A percentile compares a stretch with the other conserved stretches of the same genome.
phyloP scores from a whole-genome alignment of 1,140 invertebrate species.

The Himalopsyche phryganea region DNA sequence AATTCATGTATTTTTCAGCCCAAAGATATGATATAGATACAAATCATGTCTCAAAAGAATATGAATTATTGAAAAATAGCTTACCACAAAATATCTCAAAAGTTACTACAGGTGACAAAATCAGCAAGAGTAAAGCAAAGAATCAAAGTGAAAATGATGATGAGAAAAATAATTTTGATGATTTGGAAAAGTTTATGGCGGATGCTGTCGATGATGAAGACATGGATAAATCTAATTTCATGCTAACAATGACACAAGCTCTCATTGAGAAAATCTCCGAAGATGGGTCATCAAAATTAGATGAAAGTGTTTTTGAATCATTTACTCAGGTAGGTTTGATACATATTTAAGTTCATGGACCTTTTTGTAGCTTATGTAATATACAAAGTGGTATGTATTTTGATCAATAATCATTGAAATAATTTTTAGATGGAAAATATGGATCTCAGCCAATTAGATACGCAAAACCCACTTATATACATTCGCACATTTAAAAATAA shows the following conservation, averaged over 20 bases:
- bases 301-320: slow-evolving; percentile 59
- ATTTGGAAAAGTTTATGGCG: slow-evolving; percentile 33
- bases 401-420: too few species aligned
- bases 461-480: slow-evolving; percentile 61
- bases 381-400: too few species aligned
- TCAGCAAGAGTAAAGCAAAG: slow-evolving; percentile 34
- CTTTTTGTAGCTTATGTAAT: neutral
- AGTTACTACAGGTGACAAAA: slow-evolving; percentile 24
- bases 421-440: slow-evolving; percentile 59
- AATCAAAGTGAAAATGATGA: slow-evolving; percentile 20
- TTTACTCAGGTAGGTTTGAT: slow-evolving; percentile 57
- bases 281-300: slow-evolving; percentile 37
- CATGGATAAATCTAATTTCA: slow-evolving; percentile 59
- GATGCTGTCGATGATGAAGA: slow-evolving; percentile 47
- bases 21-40: slow-evolving; percentile 55
- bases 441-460: slow-evolving; percentile 58
- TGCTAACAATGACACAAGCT: slow-evolving; percentile 65
- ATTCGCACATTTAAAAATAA: slow-evolving; percentile 74
- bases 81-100: slow-evolving; percentile 21
- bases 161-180: slow-evolving; percentile 26
- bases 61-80: slow-evolving; percentile 34
- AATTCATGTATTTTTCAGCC: slow-evolving; percentile 58
- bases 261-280: slow-evolving; percentile 36
- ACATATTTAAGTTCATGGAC: neutral
- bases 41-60: slow-evolving; percentile 53